A percentile compares a stretch with the other conserved stretches of the same genome.
Evolutionary conservation across 2,888 invertebrate genomes (phyloP).

Genomic region (Agapetus fuscipes): DNA sequence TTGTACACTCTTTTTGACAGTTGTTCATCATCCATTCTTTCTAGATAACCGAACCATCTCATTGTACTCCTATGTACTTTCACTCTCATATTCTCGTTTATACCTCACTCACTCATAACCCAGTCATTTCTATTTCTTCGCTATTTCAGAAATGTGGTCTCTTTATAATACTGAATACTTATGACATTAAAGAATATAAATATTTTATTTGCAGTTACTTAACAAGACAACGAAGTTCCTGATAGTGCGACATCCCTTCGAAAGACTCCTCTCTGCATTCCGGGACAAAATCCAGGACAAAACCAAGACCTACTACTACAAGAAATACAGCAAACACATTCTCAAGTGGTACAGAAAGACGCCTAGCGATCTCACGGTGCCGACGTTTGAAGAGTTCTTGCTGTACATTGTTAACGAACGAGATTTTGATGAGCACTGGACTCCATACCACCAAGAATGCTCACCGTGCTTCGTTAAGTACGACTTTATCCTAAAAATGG

Average conservation of each 20-base stretch:
- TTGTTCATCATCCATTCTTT: no score
- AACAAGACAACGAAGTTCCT: slow-evolving; percentile 31
- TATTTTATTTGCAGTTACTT: slow-evolving; percentile 22
- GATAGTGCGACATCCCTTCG: slow-evolving; percentile 43
- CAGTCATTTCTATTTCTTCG: no score
- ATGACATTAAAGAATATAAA: no score
- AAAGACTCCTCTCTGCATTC: slow-evolving; percentile 42
- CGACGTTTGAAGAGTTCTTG: slow-evolving; percentile 39
- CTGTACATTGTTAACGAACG: slow-evolving; percentile 31
- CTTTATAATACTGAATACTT: no score
- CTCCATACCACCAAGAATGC: slow-evolving; percentile 34
- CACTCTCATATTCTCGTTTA: no score
- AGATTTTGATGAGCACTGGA: slow-evolving; percentile 40
- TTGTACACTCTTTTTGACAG: no score
- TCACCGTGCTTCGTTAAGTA: slow-evolving; percentile 39
- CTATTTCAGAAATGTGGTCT: no score
- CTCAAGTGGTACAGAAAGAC: slow-evolving; percentile 25
- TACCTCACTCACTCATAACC: no score
- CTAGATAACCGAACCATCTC: no score
- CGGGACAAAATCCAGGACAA: slow-evolving; percentile 38
- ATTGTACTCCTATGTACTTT: no score
- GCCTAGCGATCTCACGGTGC: slow-evolving; percentile 22
- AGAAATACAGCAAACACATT: slow-evolving; percentile 28
- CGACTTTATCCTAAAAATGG: slow-evolving; percentile 40
- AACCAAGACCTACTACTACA: slow-evolving; percentile 28